A percentile compares a stretch with the other conserved stretches of the same genome.
Conservation (phyloP, 2,113 vertebrate species). For the Entomyzon cyanotis region DNA sequence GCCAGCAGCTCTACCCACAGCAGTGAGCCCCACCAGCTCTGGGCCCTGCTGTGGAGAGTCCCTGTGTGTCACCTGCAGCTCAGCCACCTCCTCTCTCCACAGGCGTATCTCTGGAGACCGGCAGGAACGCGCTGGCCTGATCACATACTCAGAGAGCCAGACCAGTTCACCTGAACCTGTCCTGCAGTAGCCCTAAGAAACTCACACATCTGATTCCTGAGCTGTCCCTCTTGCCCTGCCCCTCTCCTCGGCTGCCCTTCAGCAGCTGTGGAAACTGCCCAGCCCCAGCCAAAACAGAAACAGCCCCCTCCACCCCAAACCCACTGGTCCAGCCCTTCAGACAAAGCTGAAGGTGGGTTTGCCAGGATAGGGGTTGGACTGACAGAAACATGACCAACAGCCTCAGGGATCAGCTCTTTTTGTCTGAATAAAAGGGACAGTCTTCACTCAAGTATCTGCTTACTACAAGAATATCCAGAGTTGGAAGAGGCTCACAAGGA, state of each 20-base stretch:
- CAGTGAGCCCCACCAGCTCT: background rate
- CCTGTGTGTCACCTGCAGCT: background rate
- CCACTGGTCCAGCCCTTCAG: background rate
- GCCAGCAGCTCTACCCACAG: background rate
- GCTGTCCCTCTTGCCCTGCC: background rate
- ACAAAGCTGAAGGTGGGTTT: background rate
- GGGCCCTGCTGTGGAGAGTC: background rate
- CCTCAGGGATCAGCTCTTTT: background rate
- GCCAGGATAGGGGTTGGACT: background rate
- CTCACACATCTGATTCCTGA: background rate
- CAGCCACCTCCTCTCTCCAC: background rate
- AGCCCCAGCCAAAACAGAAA: background rate
- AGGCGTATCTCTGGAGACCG: background rate
- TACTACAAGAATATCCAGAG: background rate
- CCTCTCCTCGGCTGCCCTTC: background rate
- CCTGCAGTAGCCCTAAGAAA: background rate
- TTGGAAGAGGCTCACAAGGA: background rate
- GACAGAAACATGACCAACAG: background rate
- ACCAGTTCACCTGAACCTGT: background rate
- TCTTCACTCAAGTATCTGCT: background rate
- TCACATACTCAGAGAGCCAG: background rate
- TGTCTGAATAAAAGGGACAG: background rate
- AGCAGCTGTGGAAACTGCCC: background rate
- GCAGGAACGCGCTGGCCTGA: background rate
- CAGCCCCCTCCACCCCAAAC: background rate